A percentile compares a stretch with the other conserved stretches of the same genome.
Evolutionary conservation across 2,113 vertebrate species (phyloP).

Genomic region (Aleadryas rufinucha): DNA sequence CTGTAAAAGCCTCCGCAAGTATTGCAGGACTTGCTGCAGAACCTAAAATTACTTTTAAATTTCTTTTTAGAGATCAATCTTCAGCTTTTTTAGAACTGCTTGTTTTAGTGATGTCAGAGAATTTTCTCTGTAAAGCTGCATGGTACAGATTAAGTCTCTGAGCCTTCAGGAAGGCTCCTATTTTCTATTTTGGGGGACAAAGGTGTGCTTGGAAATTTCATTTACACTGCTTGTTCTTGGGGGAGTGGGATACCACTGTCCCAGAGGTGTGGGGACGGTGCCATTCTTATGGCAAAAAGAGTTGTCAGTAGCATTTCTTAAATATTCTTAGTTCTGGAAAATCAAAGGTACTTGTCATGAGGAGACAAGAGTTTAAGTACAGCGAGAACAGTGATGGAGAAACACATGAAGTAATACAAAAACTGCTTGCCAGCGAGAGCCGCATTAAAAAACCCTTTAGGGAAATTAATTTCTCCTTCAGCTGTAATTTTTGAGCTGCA

Average conservation of each 20-base stretch:
- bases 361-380: background rate
- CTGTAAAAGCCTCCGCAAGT: background rate
- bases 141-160: background rate
- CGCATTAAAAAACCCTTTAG: background rate
- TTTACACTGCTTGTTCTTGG: background rate
- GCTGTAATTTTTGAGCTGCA: constrained; percentile 21
- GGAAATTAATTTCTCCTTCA: constrained; percentile 46
- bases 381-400: fast-evolving
- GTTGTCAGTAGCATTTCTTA: background rate
- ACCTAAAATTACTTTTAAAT: background rate
- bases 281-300: background rate
- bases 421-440: background rate
- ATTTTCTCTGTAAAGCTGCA: background rate
- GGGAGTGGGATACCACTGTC: background rate
- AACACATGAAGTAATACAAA: background rate
- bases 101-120: background rate
- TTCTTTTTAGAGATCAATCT: background rate
- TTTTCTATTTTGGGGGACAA: background rate
- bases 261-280: background rate
- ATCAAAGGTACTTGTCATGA: background rate
- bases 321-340: background rate
- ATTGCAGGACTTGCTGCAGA: background rate
- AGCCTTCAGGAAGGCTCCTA: background rate
- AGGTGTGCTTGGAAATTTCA: background rate
- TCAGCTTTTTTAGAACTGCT: background rate